These are phyloP conservation scores for Noctua janthina DNA, from an alignment of 2,888 invertebrate genomes.

Conservation along the genomic window DNA sequence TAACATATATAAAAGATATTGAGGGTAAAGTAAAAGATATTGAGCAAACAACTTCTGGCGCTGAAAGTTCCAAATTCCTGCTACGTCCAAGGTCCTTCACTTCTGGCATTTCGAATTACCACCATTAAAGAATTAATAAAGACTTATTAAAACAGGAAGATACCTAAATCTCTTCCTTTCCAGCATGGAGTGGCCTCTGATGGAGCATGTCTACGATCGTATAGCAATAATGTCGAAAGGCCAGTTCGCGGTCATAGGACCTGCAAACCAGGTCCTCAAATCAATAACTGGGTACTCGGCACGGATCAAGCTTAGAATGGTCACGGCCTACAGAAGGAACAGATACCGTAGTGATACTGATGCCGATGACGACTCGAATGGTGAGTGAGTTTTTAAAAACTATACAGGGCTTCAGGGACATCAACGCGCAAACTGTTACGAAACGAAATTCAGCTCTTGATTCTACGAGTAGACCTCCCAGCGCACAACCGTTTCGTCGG, in stretches of 20 bases:
- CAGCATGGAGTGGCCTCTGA: slow-evolving; percentile 46
- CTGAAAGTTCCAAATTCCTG: background rate
- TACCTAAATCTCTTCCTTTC: background rate
- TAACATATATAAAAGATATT: background rate
- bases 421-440: background rate
- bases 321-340: slow-evolving; percentile 31
- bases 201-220: slow-evolving; percentile 45
- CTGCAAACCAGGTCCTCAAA: slow-evolving; percentile 29
- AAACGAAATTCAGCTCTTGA: background rate
- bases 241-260: slow-evolving; percentile 50
- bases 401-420: background rate
- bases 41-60: background rate
- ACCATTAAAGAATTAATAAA: background rate
- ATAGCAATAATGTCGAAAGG: slow-evolving; percentile 51
- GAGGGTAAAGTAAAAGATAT: background rate
- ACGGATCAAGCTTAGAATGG: slow-evolving; percentile 51
- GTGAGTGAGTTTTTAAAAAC: slow-evolving; percentile 13
- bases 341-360: no score
- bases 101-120: background rate
- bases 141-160: background rate
- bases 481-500: background rate
- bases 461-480: background rate
- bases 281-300: slow-evolving; percentile 48
- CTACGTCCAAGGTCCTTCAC: background rate
- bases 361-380: background rate